A percentile compares a stretch with the other conserved stretches of the same genome.
Conservation (phyloP, 2,888 invertebrate genomes). For the Prenolepis imparis region DNA sequence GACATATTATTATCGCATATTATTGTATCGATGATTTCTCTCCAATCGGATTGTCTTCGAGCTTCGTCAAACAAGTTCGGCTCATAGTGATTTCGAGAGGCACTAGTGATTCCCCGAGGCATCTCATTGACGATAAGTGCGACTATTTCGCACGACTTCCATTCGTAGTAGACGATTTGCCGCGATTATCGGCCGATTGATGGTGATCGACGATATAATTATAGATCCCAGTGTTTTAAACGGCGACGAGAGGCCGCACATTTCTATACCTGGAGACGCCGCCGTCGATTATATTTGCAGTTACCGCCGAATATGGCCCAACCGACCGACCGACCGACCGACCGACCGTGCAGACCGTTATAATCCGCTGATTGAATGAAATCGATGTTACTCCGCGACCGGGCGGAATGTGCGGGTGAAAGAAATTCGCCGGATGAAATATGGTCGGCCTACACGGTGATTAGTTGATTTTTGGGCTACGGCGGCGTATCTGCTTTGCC, state of each 20-base stretch:
- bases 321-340: not conserved
- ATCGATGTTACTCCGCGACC: conserved; percentile 57
- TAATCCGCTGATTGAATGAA: conserved; percentile 71
- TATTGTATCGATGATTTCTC: conserved; percentile 14
- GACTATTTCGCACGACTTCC: conserved; percentile 56
- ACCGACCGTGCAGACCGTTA: conserved; percentile 66
- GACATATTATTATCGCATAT: conserved; percentile 29
- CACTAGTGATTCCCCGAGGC: not conserved
- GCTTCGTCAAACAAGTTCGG: not conserved
- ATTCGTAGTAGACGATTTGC: conserved; percentile 24
- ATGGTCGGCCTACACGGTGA: conserved; percentile 50
- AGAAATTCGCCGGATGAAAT: conserved; percentile 61
- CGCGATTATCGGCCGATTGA: conserved; percentile 39
- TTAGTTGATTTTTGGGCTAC: conserved; percentile 52
- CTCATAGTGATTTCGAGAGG: not conserved
- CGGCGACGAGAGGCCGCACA: conserved; percentile 54
- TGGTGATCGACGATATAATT: conserved; percentile 65
- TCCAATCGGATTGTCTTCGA: conserved; percentile 10
- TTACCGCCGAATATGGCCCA: conserved; percentile 64
- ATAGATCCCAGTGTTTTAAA: conserved; percentile 54
- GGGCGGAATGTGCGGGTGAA: conserved; percentile 51
- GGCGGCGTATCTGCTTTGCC: conserved; percentile 8
- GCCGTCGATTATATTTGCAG: conserved; percentile 67
- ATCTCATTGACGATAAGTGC: not conserved
- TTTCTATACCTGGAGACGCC: conserved; percentile 44